Percentiles rank a stretch among this genome's conserved stretches.
phyloP scores from a whole-genome alignment of 2,888 invertebrate genomes.

The Gymnoscelis rufifasciata region DNA sequence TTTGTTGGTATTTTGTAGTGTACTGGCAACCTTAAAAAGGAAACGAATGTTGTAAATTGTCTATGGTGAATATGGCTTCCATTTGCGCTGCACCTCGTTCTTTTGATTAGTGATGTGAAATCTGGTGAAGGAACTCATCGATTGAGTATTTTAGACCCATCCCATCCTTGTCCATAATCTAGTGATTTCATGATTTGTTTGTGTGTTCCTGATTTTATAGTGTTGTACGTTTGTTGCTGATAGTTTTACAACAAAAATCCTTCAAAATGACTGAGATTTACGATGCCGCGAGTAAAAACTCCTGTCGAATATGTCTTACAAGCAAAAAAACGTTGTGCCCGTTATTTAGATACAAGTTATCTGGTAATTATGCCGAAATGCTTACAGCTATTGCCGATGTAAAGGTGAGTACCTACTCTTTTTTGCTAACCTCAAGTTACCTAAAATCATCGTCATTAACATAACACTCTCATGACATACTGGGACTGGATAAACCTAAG shows the following conservation, averaged over 20 bases:
- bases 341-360: slow-evolving; percentile 67
- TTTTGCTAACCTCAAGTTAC: no score
- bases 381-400: slow-evolving; percentile 72
- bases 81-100: slow-evolving; percentile 5
- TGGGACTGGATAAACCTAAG: no score
- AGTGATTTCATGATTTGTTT: slow-evolving; percentile 24
- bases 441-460: no score
- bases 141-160: slow-evolving; percentile 15
- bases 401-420: slow-evolving; percentile 50
- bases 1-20: no score
- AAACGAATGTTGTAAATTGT: slow-evolving; percentile 12
- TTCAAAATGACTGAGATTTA: slow-evolving; percentile 51
- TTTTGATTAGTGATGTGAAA: slow-evolving; percentile 36
- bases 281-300: slow-evolving; percentile 55
- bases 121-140: slow-evolving; percentile 23
- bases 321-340: slow-evolving; percentile 67
- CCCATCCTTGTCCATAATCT: slow-evolving; percentile 23
- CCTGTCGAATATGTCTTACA: slow-evolving; percentile 68
- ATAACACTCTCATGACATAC: no score
- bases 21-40: neutral
- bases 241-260: no score
- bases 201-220: slow-evolving; percentile 5
- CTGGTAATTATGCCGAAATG: slow-evolving; percentile 76
- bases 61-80: slow-evolving; percentile 14
- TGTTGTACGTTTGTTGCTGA: slow-evolving; percentile 11